A percentile compares a stretch with the other conserved stretches of the same genome.
Evolutionary conservation across 2,797 vertebrate genomes (phyloP).

Genomic region (Austrolebias charrua): DNA sequence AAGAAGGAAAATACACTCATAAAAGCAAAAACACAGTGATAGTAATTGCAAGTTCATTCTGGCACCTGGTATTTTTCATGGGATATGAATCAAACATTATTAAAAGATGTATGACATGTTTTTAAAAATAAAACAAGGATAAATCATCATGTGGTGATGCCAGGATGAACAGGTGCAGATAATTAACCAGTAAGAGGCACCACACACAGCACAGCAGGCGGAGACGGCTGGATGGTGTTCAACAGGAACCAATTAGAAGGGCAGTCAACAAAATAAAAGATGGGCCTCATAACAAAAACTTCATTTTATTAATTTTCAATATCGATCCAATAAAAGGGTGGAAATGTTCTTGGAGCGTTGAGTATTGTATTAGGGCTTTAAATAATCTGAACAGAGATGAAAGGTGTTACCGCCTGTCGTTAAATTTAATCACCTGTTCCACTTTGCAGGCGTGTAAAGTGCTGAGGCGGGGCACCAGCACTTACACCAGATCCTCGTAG

Average conservation of each 20-base stretch:
- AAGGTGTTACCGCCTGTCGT: too few relatives aligned
- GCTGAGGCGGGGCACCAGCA: too few relatives aligned
- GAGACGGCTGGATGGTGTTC: conserved; percentile 46
- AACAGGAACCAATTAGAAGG: conserved; percentile 15
- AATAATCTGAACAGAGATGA: too few relatives aligned
- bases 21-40: conserved; percentile 24
- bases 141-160: conserved; percentile 19
- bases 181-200: conserved; percentile 23
- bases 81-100: conserved; percentile 3
- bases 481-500: too few relatives aligned
- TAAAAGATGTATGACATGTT: not conserved
- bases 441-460: not conserved
- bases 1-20: conserved; percentile 16
- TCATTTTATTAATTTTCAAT: not conserved
- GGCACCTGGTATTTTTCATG: conserved; percentile 28
- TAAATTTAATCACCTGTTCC: not conserved
- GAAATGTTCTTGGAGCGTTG: too few relatives aligned
- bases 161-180: conserved; percentile 59
- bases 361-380: too few relatives aligned
- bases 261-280: not conserved
- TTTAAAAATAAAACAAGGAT: conserved; percentile 1
- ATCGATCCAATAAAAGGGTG: not conserved
- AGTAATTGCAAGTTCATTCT: conserved; percentile 46
- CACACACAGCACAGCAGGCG: conserved; percentile 54
- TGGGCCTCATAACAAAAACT: not conserved